Conservation (phyloP, 2,888 invertebrate genomes). For the Pterobdella sp. region DNA sequence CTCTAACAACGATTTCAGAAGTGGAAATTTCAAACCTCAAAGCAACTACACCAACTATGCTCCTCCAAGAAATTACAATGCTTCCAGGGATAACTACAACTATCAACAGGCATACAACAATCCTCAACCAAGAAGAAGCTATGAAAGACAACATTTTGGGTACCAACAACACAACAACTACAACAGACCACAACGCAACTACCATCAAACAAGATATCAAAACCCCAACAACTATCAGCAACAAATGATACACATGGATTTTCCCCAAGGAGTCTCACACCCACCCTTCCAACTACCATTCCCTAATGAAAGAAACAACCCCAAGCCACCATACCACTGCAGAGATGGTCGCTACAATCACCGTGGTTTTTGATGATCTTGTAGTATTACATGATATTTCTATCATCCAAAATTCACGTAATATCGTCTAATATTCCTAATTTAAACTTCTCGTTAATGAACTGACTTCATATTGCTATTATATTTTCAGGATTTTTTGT, state of each 20-base stretch:
- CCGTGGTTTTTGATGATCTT: no score
- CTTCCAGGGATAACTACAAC: not conserved
- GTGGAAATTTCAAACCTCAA: not conserved
- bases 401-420: no score
- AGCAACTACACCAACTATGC: conserved; percentile 3
- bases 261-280: not conserved
- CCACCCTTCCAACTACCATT: not conserved
- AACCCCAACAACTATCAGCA: conserved; percentile 17
- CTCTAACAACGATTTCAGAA: not conserved
- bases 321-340: not conserved
- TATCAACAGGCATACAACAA: not conserved
- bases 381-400: no score
- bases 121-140: not conserved
- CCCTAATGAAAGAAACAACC: not conserved
- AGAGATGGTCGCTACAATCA: no score
- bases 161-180: conserved; percentile 3
- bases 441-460: no score
- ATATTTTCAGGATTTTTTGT: no score
- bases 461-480: no score
- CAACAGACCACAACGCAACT: not conserved
- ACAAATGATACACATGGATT: not conserved
- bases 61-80: not conserved
- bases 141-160: not conserved
- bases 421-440: no score
- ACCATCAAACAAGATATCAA: not conserved